Base-by-base conservation (phyloP, 2,888 invertebrate species). In the Ptychoptera albimana region DNA sequence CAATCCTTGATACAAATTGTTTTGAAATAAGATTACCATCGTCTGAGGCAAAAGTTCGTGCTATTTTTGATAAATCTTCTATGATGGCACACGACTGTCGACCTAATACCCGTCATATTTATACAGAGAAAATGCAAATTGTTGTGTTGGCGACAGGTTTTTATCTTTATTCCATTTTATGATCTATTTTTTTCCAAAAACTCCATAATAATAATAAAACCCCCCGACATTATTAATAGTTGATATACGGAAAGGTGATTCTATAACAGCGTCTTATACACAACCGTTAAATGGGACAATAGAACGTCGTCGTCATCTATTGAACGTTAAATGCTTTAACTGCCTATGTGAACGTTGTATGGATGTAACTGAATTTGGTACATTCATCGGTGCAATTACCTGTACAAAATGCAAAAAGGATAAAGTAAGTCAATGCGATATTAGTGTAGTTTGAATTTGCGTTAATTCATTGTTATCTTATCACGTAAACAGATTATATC, bases 21-120 rank as follows among this genome's bases (percentile, higher is more conserved):
- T 81, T 79, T 55, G 82, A 82, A 53, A 70, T 82, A 2, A 67
- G 77, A 16, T 70, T 72, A 45, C 50, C 53, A 39, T 32, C 50
- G 14, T 53, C 67, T 39, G 51, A 63, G 4, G 66, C 67, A 31
- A 73, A 72, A 52, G 63, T 75, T 16, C 66, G 80, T 47, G 78
- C 74, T 41, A 59, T 84, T 46, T 84, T 77, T 57, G 69, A 77
- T 1, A 71, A 70, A 44, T 75, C 77, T 0, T 72, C 79, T 7
- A 74, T 83, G 70, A 71, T 82, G 60, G 72, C 79, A 43, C 84
- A 84, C 56, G 75, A 77, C 53, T 84, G 84, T 57, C 70, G 67
- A 48, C 75, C 82, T 16, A 84, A 84, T 56, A 79, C 82, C 1
- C 70, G 75, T 41, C 82, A 83, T 56, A 68, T 74, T 32, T 79